Percentiles rank a stretch among this genome's conserved stretches.
phyloP scores from a whole-genome alignment of 2,113 vertebrate species.

The Orientallactaga bullata region DNA sequence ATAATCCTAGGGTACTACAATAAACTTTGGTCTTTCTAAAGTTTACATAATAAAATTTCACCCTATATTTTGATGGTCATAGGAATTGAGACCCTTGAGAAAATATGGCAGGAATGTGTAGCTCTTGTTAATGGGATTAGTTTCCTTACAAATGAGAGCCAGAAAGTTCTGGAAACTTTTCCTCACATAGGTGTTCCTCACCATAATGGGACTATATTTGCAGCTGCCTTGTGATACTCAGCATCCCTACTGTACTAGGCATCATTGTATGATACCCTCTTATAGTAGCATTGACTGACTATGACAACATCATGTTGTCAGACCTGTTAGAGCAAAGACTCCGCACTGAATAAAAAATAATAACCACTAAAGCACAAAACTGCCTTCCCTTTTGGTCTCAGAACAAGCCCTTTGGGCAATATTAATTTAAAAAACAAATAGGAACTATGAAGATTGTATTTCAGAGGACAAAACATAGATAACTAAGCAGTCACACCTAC shows the following conservation, averaged over 20 bases:
- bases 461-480: background rate
- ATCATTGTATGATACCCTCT: background rate
- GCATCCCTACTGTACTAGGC: too few species aligned
- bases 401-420: background rate
- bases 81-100: background rate
- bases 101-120: background rate
- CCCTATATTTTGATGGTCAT: background rate
- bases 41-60: background rate
- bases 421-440: background rate
- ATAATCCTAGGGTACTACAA: background rate
- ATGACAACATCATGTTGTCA: background rate
- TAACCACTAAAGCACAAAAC: background rate
- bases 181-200: too few species aligned
- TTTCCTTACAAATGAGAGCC: background rate
- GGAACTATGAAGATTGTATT: background rate
- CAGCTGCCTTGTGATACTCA: too few species aligned
- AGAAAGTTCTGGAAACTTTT: background rate
- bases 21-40: background rate
- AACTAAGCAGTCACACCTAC: background rate
- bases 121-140: background rate
- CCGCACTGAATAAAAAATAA: background rate
- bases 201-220: fast-evolving
- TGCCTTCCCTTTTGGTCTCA: background rate
- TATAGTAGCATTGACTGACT: background rate
- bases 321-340: background rate